Base-by-base conservation (phyloP, 2,797 vertebrate genomes). In the Gambusia yucatana region DNA sequence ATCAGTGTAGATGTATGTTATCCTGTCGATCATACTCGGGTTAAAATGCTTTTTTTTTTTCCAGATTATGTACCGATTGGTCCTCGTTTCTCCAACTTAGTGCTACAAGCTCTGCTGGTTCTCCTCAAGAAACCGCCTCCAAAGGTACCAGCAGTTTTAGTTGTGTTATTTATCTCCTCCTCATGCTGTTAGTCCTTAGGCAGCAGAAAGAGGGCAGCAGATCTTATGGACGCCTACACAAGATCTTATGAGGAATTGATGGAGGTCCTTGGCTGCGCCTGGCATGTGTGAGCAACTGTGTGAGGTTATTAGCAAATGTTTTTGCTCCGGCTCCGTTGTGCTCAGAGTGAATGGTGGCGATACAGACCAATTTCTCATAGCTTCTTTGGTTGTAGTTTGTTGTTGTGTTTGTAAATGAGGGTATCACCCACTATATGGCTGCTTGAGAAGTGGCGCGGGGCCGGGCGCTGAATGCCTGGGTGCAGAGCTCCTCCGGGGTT, bases 41-140 rank as follows among this genome's bases (percentile, higher is more conserved):
- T 52, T 39, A 25, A n/a, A 39, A 44, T 43, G 2, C 11, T 44
- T 50, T 9, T 7, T 20, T 73, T 52, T 25, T 69, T 44, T 0
- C 79, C 93, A 99, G 98, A 99, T 94, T 99, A 96, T 69, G 98
- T 99, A 63, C 98, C 98, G 0, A 98, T 99, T 41, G 98, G 98
- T 6, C 98, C 98, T 46, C 96, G 98, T 7, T 99, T 99, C 93
- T 99, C 98, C 79, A 99, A 99, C 85, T 94, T 98, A 87, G 98
- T 99, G 50, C 88, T 99, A 75, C 98, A 99, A 86, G 97, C 98
- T 72, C 91, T 99, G 67, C 96, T 99, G 75, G 98, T 99, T 67
- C 95, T 99, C 82, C 93, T 99, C 79, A 99, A 99, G 94, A 99
- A 99, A 89, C 93, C 96, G 1, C 98, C 98, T 65, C 98, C 98